Evolutionary conservation across 1,140 invertebrate species (phyloP), one percentile per base, ranked within the genome.

Genomic region (Latrodectus geometricus): DNA sequence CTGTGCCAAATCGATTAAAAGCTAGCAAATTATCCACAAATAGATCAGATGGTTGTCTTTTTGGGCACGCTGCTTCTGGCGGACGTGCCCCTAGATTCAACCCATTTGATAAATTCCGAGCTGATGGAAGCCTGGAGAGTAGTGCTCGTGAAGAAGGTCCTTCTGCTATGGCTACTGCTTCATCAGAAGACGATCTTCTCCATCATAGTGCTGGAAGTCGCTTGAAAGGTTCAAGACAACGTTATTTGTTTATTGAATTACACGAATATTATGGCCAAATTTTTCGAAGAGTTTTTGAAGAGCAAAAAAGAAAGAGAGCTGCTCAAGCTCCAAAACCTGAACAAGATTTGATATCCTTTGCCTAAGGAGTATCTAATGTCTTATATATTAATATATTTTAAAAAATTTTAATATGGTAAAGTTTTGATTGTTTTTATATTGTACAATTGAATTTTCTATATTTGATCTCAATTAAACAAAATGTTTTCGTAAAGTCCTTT

Each of bases 261-360:
- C 89, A 89, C 83, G 88, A 89, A 81, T 83, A 89, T 82, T 89
- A 89, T 88, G 89, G 89, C 61, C 75, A 76, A 79, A 87, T 86
- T 72, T 86, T 89, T 78, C 75, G 86, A 23, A 72, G 72, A 61
- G 15, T 83, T 8, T 88, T 88, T 75, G 80, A 88, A 68, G 76
- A 85, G 9, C 76, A 87, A n/a, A 79, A 75, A n/a, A 70, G 61
- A 66, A 79, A 68, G 48, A 56, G 70, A 23, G 76, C 76, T 80
- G 85, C 77, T 52, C 50, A 17, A 61, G 23, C 56, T 49, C 17
- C 69, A 9, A 72, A 61, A 14, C 17, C 56, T 20, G 81, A 83
- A 66, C 35, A 68, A 76, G 83, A 86, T 61, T 48, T 86, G 8
- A 77, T 86, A 68, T 74, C 52, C 20, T 84, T 84, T 84, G 73